A percentile compares a stretch with the other conserved stretches of the same genome.
Conservation (phyloP, 2,113 vertebrate species). For the Laticauda colubrina region DNA sequence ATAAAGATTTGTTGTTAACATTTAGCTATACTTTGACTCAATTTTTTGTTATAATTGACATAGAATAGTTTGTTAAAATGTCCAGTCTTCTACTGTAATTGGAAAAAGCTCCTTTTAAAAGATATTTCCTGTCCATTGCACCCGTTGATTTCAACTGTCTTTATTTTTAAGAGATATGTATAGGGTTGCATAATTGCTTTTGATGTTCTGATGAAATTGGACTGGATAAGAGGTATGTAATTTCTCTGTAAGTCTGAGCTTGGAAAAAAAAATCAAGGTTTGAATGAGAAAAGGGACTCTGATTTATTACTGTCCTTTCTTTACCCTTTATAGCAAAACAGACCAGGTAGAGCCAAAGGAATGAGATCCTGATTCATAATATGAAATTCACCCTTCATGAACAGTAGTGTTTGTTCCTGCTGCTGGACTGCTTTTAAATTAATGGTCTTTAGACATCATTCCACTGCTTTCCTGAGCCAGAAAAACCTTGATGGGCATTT, state of each 20-base stretch:
- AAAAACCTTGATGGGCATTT: conserved; percentile 15
- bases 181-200: background rate
- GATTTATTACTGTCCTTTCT: background rate
- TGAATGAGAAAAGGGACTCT: background rate
- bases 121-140: background rate
- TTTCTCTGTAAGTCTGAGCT: background rate
- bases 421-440: conserved; percentile 59
- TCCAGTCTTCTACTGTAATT: background rate
- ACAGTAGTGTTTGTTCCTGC: conserved; percentile 57
- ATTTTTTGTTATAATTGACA: background rate
- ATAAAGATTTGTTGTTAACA: background rate
- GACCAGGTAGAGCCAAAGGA: conserved; percentile 1
- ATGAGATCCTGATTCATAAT: background rate
- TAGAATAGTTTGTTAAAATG: background rate
- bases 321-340: conserved; percentile 1
- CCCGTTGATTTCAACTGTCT: background rate
- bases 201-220: background rate
- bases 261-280: background rate
- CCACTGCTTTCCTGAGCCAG: conserved; percentile 37
- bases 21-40: background rate
- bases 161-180: background rate
- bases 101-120: background rate
- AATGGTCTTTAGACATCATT: conserved; percentile 48
- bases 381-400: conserved; percentile 12
- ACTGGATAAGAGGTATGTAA: background rate